Percentiles rank a stretch among this genome's conserved stretches.
Evolutionary conservation across 2,113 vertebrate genomes (phyloP).

Genomic region (Phoenicopterus ruber): DNA sequence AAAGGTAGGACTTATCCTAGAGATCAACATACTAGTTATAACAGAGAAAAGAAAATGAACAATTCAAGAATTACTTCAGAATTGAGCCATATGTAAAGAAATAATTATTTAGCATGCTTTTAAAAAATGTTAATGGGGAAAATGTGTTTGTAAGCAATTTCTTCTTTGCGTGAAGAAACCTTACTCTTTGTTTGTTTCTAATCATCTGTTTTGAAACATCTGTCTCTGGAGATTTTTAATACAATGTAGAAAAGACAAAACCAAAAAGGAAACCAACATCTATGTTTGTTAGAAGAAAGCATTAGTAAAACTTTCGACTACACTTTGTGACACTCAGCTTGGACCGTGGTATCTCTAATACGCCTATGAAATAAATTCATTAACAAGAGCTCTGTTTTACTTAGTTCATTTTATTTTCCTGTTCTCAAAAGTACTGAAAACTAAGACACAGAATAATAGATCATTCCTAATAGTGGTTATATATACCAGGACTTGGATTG

Average conservation of each 20-base stretch:
- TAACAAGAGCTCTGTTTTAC: background rate
- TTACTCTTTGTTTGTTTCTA: background rate
- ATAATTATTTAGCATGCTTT: background rate
- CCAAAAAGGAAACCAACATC: background rate
- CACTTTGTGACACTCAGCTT: background rate
- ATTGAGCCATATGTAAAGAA: background rate
- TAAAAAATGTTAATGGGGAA: background rate
- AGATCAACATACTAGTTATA: background rate
- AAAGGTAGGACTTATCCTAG: background rate
- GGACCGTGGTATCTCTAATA: background rate
- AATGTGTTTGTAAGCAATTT: background rate
- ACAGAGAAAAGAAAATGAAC: background rate
- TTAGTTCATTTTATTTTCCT: background rate
- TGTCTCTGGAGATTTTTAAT: constrained; percentile 1
- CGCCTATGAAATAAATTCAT: background rate
- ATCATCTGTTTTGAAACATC: constrained; percentile 15
- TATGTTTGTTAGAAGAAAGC: background rate
- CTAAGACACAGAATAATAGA: background rate
- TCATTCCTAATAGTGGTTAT: background rate
- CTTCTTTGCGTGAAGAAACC: background rate
- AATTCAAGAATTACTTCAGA: background rate
- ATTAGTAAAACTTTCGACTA: background rate
- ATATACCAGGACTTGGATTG: background rate
- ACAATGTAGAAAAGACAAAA: background rate
- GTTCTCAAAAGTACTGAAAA: background rate